These are phyloP conservation scores for Molossus molossus DNA, from an alignment of 2,797 vertebrate genomes.

Conservation along the genomic window DNA sequence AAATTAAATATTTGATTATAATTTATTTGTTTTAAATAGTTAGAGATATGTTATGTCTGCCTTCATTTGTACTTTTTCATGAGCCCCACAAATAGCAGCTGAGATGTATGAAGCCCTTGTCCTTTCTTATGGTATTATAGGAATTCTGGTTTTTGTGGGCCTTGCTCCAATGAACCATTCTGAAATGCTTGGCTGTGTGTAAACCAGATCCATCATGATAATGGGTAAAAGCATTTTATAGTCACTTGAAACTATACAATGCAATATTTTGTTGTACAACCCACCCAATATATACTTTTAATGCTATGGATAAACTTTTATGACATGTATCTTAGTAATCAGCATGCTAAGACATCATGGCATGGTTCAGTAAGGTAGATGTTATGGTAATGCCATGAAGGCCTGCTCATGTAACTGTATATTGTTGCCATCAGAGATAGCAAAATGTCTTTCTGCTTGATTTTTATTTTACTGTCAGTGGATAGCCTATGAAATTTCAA, in stretches of 20 bases:
- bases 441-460: neutral
- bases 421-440: neutral
- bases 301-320: neutral
- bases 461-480: neutral
- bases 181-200: neutral
- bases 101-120: neutral
- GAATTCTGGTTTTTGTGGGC: neutral
- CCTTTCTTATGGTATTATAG: neutral
- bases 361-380: neutral
- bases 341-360: neutral
- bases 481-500: neutral
- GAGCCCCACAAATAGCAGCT: neutral
- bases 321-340: neutral
- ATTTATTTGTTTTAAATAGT: slow-evolving; percentile 5
- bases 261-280: neutral
- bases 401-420: neutral
- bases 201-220: neutral
- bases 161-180: neutral
- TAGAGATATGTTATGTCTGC: neutral
- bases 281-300: neutral
- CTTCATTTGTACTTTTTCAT: neutral
- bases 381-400: neutral
- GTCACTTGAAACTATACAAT: neutral
- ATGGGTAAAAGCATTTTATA: neutral
- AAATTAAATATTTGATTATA: slow-evolving; percentile 46